Percentiles rank a stretch among this genome's conserved stretches.
phyloP scores from a whole-genome alignment of 2,888 invertebrate species.

The Drosophila robusta region DNA sequence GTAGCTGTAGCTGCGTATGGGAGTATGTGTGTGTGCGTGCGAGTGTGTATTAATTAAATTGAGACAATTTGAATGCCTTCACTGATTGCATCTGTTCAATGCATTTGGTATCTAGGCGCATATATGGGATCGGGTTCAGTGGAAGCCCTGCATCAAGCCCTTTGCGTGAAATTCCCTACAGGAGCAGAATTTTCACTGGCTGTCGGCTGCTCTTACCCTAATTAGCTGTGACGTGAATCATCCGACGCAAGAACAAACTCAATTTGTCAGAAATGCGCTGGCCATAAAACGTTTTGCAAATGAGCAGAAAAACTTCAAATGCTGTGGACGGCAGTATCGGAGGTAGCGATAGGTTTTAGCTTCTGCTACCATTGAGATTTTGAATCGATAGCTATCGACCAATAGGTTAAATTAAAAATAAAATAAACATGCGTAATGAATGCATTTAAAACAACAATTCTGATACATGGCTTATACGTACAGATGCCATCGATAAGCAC shows the following conservation, averaged over 20 bases:
- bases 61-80: conserved; percentile 15
- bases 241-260: no score
- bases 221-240: no score
- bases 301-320: not conserved
- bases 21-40: no score
- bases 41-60: conserved; percentile 5
- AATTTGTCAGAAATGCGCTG: no score
- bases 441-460: no score
- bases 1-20: not conserved
- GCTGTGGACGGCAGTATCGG: not conserved
- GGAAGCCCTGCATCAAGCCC: not conserved
- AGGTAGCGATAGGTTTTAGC: no score
- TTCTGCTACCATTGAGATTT: no score
- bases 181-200: not conserved
- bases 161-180: not conserved
- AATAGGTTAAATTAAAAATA: not conserved
- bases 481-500: no score
- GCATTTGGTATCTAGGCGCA: not conserved
- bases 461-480: no score
- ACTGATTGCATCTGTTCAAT: conserved; percentile 17
- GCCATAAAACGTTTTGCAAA: not conserved
- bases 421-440: no score
- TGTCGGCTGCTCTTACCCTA: no score
- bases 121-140: not conserved
- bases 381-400: no score